Evolutionary conservation across 2,113 vertebrate genomes (phyloP), one percentile per base, ranked within the genome.

Genomic region (Ursus arctos): DNA sequence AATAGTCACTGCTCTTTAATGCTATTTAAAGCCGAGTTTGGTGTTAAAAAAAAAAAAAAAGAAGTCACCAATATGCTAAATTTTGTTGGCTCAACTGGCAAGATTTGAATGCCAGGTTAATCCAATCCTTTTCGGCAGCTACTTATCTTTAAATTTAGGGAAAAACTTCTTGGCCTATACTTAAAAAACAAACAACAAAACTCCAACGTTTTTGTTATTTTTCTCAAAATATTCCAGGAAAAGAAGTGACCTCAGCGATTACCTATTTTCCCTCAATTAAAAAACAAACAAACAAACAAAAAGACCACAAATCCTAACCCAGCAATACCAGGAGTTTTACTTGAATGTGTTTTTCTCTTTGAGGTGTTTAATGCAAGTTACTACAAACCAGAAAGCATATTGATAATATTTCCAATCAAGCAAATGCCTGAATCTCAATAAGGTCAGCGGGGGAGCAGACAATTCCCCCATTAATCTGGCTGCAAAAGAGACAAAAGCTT

Each of bases 401-500:
- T 33, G 95, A 43, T 80, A 65, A 87, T 9, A 55, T 71, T 96
- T 91, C 81, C 98, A 89, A 87, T 88, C 82, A 92, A 91, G 88
- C 24, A 81, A 14, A 72, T 0, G 83, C 61, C 63, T 83, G 49
- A 22, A 63, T 96, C 69, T 96, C 90, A 53, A 72, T n/a, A 77
- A 88, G 95, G 92, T 88, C 69, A 88, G 77, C 6, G 8, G 87
- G 86, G 95, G 72, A 91, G 14, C 26, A 97, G 77, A 97, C 95
- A 98, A 98, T 91, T 31, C 72, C 63, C 59, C 96, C 51, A 94
- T 97, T 92, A 96, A 95, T 83, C 98, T 94, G 94, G 65, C 92
- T 84, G 97, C 95, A 74, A 96, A 91, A 61, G 94, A 98, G 94
- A 98, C 97, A 98, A 98, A 98, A 97, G 92, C 96, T 76, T 91